Base-by-base conservation (phyloP, 1,140 invertebrate species). In the Diabrotica undecimpunctata region DNA sequence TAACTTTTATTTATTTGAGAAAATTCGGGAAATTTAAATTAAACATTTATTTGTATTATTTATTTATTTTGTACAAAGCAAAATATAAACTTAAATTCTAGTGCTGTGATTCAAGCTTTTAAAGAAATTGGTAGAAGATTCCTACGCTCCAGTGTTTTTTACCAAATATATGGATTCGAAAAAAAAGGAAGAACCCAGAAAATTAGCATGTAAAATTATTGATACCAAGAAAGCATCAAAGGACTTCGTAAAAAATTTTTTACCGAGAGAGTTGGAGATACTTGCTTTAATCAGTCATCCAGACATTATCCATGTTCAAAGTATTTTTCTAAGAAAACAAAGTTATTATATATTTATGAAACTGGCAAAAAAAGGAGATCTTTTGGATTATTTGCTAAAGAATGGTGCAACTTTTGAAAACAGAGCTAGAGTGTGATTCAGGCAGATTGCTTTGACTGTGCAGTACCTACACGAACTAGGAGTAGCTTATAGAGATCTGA, bases 401-500 rank as follows among this genome's bases (percentile, higher is more conserved):
- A 84, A 88, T 67, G 88, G 88, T 0, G 79, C 82, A 0, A 77
- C 89, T 4, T 77, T 81, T 0, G 88, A 90, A 70, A 81, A 80
- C 41, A 86, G 88, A 66, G 81, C 84, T 36, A 80, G 86, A 54
- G 79, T 87, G 0, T 92, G 89, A 89, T 83, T 90, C 67, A 76
- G 85, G 12, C 88, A 91, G 71, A 81, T 92, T 8, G 66, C 83
- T 37, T 78, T 86, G 39, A 87, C 83, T 5, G 70, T 90, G 4
- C 81, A 86, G 55, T 92, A 92, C 77, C 81, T 92, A 50, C 91
- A 93, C 72, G 81, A 84, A 39, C 80, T 88, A 75, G 85, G 89
- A 52, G 87, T 94, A 55, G 89, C 87, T 2, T 90, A 93, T 72
- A 78, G 91, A 67, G 88, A 90, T 75, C 77, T 90, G 51, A 92